Conservation (phyloP, 2,888 invertebrate genomes). For the Acanthosepion pharaonis region DNA sequence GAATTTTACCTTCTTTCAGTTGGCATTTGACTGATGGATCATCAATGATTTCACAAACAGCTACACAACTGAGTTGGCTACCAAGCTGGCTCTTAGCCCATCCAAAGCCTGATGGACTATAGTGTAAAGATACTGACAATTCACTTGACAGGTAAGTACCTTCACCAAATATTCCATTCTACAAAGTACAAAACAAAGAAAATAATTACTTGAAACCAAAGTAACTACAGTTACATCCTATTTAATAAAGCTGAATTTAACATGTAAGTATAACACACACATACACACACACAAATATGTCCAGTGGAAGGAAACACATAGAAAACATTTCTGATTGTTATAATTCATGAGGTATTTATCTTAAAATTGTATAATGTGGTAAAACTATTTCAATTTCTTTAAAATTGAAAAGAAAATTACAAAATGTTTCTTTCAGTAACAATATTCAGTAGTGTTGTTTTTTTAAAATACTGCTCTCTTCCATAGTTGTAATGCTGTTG, state of each 20-base stretch:
- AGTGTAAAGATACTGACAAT: slow-evolving; percentile 82
- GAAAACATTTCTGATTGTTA: too few relatives aligned
- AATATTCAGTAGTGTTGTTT: background rate
- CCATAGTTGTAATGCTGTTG: background rate
- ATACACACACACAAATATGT: too few relatives aligned
- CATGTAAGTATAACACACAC: too few relatives aligned
- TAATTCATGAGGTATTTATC: too few relatives aligned
- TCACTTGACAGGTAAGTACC: slow-evolving; percentile 86
- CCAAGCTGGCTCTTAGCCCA: slow-evolving; percentile 87
- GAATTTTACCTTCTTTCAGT: slow-evolving; percentile 60
- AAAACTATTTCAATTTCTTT: too few relatives aligned
- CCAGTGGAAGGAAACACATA: too few relatives aligned
- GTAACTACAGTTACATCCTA: background rate
- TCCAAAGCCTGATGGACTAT: slow-evolving; percentile 82
- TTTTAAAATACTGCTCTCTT: background rate
- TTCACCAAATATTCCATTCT: slow-evolving; percentile 82
- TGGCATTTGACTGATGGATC: slow-evolving; percentile 78
- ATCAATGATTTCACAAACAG: slow-evolving; percentile 86
- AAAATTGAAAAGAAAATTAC: background rate
- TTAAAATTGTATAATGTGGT: too few relatives aligned
- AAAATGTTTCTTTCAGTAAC: background rate
- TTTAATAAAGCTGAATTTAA: background rate
- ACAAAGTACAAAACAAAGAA: slow-evolving; percentile 55
- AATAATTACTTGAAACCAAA: slow-evolving; percentile 37
- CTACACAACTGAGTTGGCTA: slow-evolving; percentile 84